Percentiles rank a stretch among this genome's conserved stretches.
Conservation (phyloP, 1,140 invertebrate species). For the Pteromalus puparum region DNA sequence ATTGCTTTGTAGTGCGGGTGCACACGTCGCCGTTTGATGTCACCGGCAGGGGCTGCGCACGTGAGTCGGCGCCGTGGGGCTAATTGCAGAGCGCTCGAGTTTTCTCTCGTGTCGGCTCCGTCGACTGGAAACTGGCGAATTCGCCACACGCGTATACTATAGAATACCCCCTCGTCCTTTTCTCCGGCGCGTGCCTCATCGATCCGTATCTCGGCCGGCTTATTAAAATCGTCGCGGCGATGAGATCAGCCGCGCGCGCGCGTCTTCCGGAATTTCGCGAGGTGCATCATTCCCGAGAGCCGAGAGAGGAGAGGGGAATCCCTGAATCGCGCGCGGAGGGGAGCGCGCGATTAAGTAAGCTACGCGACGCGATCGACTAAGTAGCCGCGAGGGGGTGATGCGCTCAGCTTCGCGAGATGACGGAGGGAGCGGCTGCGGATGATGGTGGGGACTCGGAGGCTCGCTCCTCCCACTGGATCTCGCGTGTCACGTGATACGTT, state of each 20-base stretch:
- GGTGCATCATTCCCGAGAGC: too few species aligned
- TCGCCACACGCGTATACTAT: slow-evolving; percentile 29
- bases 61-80: slow-evolving; percentile 42
- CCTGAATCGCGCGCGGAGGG: too few species aligned
- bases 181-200: not conserved
- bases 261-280: too few species aligned
- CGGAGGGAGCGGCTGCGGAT: slow-evolving; percentile 55
- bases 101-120: slow-evolving; percentile 56
- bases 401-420: not conserved
- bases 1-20: not conserved
- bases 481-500: slow-evolving; percentile 65
- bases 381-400: slow-evolving; percentile 60
- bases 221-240: not conserved
- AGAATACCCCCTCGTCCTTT: not conserved
- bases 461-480: slow-evolving; percentile 69
- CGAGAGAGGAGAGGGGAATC: not conserved
- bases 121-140: slow-evolving; percentile 58
- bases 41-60: not conserved
- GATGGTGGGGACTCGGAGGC: slow-evolving; percentile 55
- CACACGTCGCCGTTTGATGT: slow-evolving; percentile 39
- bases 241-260: too few species aligned
- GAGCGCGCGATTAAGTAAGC: too few species aligned
- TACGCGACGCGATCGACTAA: slow-evolving; percentile 60
- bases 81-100: slow-evolving; percentile 38
- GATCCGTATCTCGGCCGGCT: slow-evolving; percentile 30